Evolutionary conservation across 2,797 vertebrate species (phyloP), one percentile per base, ranked within the genome.

Genomic region (Amblyopsis hoosieri): DNA sequence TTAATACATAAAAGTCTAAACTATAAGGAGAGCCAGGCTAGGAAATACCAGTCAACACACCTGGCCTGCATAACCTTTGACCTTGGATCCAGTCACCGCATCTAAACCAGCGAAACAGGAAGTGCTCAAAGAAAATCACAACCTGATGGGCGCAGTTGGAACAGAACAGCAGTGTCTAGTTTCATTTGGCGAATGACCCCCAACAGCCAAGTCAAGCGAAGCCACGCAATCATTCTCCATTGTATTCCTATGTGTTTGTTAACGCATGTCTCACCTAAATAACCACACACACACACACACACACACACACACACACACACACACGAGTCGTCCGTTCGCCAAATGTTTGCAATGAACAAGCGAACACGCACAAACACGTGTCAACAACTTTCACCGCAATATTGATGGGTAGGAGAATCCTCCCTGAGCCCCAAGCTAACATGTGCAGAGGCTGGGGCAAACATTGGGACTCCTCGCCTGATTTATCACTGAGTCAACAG

Each of bases 31-130:
- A 51, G 75, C 45, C 63, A 50, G 12, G 53, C 49, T 19, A 53
- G 51, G 10, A 13, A 29, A 62, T 49, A 74, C 76, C 79, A 76
- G 70, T 68, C 74, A 62, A 61, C 78, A 77, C 87, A 90, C 87
- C 85, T 87, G 85, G 73, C 84, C 80, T 64, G 33, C 5, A 2
- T 0, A 64, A 88, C 83, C 85, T 83, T 72, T 88, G 72, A 83
- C 82, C 84, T 81, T 57, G 1, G 72, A 67, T 75, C 62, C 70
- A 69, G 74, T 75, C 75, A 70, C 82, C 74, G 61, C 29, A 78
- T 81, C 74, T 68, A 54, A 58, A 65, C 74, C 64, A 52, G 63
- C 57, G 72, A 69, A 78, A 62, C 77, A 74, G 74, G 78, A 85
- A 77, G 66, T 67, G 72, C 66, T 37, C 4, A 37, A 37, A 4